Evolutionary conservation across 2,797 vertebrate species (phyloP), one percentile per base, ranked within the genome.

Genomic region (Argentina silus): DNA sequence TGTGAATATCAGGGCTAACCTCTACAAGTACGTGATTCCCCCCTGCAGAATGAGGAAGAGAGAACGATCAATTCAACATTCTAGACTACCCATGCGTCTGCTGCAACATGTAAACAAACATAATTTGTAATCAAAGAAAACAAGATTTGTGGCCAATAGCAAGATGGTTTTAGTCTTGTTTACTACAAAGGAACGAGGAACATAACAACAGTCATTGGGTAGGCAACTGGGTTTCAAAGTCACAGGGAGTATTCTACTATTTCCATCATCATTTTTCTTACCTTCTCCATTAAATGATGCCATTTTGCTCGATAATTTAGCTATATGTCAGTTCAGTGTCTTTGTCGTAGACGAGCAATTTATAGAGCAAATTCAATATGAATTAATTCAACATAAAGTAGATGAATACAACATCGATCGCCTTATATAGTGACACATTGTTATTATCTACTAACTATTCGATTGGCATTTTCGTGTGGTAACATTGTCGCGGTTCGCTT

Each of bases 1-100:
- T 99, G 83, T 99, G 97, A 76, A 98, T 97, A 76, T 99, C 98
- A 0, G 97, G 96, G 1, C 95, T 96, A 78, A 97, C 93, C 81
- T 98, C 97, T 69, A 98, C 93, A 90, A 97, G 86, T 66, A 97
- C 92, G 0, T 95, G 93, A 47, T 93, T 92, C 44, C 95, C 94
- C 64, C 94, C 91, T 68, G 92, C 83, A 79, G 9, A 80, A 72
- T 70, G n/a, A 7, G 68, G 0, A 23, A 2, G 11, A 79, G 42
- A 61, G 12, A 53, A 21, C 14, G 47, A 67, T 21, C 57, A 63
- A 12, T 77, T 45, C 48, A 47, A 73, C 44, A 50, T 21, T 21
- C 45, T 48, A 23, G 19, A 48, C 47, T 48, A 6, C 1, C 1
- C 2, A 48, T 8, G 7, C 1, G 47, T 12, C 47, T 48, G 14